These are phyloP conservation scores for Linnaemya tessellans DNA, from an alignment of 2,888 invertebrate genomes.

Conservation along the genomic window DNA sequence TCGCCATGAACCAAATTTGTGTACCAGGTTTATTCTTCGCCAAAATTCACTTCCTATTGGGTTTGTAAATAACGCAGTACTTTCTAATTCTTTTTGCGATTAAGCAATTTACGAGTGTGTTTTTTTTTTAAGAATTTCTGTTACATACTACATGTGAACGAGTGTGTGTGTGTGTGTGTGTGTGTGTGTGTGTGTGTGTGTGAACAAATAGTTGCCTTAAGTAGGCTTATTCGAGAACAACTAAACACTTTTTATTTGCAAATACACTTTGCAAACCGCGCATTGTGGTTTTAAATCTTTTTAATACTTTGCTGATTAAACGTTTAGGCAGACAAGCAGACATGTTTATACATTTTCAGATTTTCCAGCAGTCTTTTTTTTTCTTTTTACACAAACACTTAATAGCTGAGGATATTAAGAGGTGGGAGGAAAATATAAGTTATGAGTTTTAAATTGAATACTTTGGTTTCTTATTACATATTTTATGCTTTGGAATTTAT, in stretches of 20 bases:
- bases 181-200: neutral
- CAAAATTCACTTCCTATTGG: neutral
- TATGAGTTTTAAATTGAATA: conserved; percentile 1
- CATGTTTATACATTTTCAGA: neutral
- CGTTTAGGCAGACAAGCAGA: conserved; percentile 15
- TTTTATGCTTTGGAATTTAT: neutral
- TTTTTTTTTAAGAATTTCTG: neutral
- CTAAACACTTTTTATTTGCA: conserved; percentile 34
- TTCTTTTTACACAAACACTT: neutral
- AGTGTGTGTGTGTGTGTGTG: neutral
- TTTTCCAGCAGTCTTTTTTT: neutral
- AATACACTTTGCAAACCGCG: conserved; percentile 41
- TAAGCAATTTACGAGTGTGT: neutral
- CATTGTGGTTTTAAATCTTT: conserved; percentile 53
- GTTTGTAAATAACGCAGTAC: conserved; percentile 14
- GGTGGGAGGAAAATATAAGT: conserved; percentile 39
- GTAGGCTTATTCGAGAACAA: conserved; percentile 4
- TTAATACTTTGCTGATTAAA: conserved; percentile 44
- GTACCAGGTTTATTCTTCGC: neutral
- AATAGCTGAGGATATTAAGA: neutral
- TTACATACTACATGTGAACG: no score
- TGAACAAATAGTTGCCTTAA: conserved; percentile 8
- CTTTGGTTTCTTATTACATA: neutral
- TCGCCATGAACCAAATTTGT: no score
- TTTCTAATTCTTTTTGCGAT: conserved; percentile 47